Evolutionary conservation across 2,888 invertebrate genomes (phyloP), one percentile per base, ranked within the genome.

Genomic region (Serrognathus titanus): DNA sequence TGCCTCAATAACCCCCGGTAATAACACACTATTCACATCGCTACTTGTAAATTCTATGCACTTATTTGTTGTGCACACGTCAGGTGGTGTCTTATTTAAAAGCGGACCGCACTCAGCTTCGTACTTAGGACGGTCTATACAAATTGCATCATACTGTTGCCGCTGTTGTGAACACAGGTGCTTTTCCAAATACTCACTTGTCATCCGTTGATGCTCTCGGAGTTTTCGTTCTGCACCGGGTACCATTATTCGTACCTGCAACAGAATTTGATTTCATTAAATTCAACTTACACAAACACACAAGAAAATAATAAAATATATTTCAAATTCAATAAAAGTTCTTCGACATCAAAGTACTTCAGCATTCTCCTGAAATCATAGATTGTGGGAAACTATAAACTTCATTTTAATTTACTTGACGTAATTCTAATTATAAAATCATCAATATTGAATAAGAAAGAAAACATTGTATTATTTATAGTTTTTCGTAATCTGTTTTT

Each of bases 141-240:
- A 48, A 39, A 58, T 54, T n/a, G 54, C 51, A 48, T 58, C 63
- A 55, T 48, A 63, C 68, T 75, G 74, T 53, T 73, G 70, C 57
- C 68, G 66, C 55, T 67, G 61, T 12, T 67, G 63, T 10, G 69
- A 66, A 12, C 66, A 63, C 1, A 69, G 63, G 51, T 72, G 71
- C n/a, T 69, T 66, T 47, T 81, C 78, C 46, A 81, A 72, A 65
- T 81, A 82, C 63, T 82, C 82, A 40, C 77, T 80, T 59, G 81
- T 81, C 37, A 81, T 68, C 5, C 80, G 78, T 63, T 82, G 80
- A 59, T 82, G 82, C 63, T 83, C 83, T 6, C 81, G 78, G 11
- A 83, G 74, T 66, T 82, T 81, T 40, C 83, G 75, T 61, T 83
- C 83, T 0, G 82, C 83, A 1, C 84, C 84, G 1, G 84, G 83